Percentiles rank a stretch among this genome's conserved stretches.
Evolutionary conservation across 2,888 invertebrate species (phyloP).

Genomic region (Cheilosia variabilis): DNA sequence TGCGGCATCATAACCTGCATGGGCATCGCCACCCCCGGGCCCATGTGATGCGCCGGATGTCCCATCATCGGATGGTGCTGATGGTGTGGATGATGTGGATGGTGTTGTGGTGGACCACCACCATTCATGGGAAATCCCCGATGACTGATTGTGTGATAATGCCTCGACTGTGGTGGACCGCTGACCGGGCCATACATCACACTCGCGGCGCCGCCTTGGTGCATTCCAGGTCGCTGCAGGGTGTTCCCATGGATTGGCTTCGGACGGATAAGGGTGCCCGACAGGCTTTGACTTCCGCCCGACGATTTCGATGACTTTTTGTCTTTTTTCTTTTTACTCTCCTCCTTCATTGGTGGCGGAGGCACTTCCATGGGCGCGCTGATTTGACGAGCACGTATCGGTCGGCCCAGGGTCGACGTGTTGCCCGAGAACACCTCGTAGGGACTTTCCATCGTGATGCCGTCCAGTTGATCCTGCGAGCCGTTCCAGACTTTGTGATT

Average conservation of each 20-base stretch:
- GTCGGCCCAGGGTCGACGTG: conserved; percentile 86
- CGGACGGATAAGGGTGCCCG: conserved; percentile 83
- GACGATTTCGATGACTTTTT: conserved; percentile 82
- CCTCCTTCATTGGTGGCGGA: conserved; percentile 91
- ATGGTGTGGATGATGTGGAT: conserved; percentile 81
- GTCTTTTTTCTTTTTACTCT: conserved; percentile 87
- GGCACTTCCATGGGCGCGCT: conserved; percentile 91
- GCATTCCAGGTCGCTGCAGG: conserved; percentile 80
- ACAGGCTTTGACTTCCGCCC: conserved; percentile 82
- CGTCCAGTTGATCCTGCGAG: conserved; percentile 89
- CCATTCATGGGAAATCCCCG: conserved; percentile 79
- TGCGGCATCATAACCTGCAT: conserved; percentile 85
- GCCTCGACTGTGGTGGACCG: conserved; percentile 81
- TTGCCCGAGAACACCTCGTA: conserved; percentile 87
- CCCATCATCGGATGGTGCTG: conserved; percentile 79
- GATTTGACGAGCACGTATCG: conserved; percentile 92
- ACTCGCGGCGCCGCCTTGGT: conserved; percentile 79
- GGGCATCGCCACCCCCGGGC: conserved; percentile 82
- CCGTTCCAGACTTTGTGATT: conserved; percentile 98
- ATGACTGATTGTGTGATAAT: conserved; percentile 85
- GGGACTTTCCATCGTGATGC: conserved; percentile 86
- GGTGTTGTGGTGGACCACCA: conserved; percentile 79
- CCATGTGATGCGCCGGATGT: conserved; percentile 81
- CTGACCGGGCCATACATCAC: conserved; percentile 84
- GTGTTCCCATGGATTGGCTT: conserved; percentile 83